Evolutionary conservation across 2,797 vertebrate genomes (phyloP), one percentile per base, ranked within the genome.

Genomic region (Chromis chromis): DNA sequence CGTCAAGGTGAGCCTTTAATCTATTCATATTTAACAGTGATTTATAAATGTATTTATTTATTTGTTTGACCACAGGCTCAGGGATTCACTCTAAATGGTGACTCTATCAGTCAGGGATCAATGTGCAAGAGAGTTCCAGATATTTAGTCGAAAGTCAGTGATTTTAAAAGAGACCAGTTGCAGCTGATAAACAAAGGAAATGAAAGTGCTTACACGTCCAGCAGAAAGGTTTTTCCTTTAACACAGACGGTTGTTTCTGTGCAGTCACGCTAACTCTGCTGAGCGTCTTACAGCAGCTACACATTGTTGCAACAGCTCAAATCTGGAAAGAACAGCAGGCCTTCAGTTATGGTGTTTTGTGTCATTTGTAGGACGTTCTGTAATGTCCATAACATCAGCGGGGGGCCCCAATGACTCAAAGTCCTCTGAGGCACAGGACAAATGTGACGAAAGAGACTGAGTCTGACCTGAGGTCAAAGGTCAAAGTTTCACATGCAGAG

Each of bases 1-100:
- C 13, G 97, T 99, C 44, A 99, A 98, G 97, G 98, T 90, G 81
- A 83, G 6, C 0, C 24, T 19, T 28, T 3, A 0, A 0, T 19
- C 5, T 46, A 1, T 0, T 40, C 4, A 2, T 2, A 3, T 16
- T 54, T 2, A 11, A 12, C 5, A 14, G 10, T 17, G 9, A 14
- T 42, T 17, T 1, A 42, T 10, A 6, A 14, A 12, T 42, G 4
- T 42, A 42, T 14, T 42, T 42, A 3, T 11, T 31, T 8, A 9
- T 1, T 31, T 10, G 13, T 42, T 16, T 14, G 13, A 14, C 40
- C 40, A 4, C 40, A 42, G 33, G 33, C 10, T 36, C 33, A 11
- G 33, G 9, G 33, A 3, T 36, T 36, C 33, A 36, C 33, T 36
- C 16, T 17, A 16, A 42, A 42, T 42, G 4, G 40, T 42, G 40